phyloP scores from a whole-genome alignment of 2,113 vertebrate genomes.

The Alectura lathami region DNA sequence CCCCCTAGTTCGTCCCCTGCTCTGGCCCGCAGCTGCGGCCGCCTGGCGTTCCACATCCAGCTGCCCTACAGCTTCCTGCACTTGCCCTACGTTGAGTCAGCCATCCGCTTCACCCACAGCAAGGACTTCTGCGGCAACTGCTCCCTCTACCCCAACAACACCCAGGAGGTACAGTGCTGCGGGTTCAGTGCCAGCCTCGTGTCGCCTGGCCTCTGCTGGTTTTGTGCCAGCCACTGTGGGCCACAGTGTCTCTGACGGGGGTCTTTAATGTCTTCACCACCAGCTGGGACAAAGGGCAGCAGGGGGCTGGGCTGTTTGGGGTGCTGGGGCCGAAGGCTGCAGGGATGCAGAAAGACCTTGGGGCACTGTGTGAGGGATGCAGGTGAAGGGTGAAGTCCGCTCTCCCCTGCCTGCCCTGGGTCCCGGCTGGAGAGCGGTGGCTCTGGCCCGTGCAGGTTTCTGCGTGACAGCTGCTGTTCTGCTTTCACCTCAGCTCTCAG shows the following conservation, averaged over 20 bases:
- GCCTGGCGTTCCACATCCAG: conserved; percentile 86
- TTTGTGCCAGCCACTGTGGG: neutral
- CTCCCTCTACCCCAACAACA: conserved; percentile 72
- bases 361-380: neutral
- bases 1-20: neutral
- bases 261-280: neutral
- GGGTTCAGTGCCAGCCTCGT: neutral
- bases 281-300: neutral
- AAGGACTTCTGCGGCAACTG: conserved; percentile 86
- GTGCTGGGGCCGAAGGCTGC: neutral
- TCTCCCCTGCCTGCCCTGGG: neutral
- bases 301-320: neutral
- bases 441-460: neutral
- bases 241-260: neutral
- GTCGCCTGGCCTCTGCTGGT: no score
- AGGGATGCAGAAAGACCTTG: neutral
- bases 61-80: conserved; percentile 86
- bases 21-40: conserved; percentile 77
- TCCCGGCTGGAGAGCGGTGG: neutral
- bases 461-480: neutral
- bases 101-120: conserved; percentile 79
- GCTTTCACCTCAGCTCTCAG: neutral
- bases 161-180: conserved; percentile 38
- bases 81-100: conserved; percentile 83
- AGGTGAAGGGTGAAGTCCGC: neutral